A percentile compares a stretch with the other conserved stretches of the same genome.
Evolutionary conservation across 2,113 vertebrate species (phyloP).

Genomic region (Melanocharis versteri): DNA sequence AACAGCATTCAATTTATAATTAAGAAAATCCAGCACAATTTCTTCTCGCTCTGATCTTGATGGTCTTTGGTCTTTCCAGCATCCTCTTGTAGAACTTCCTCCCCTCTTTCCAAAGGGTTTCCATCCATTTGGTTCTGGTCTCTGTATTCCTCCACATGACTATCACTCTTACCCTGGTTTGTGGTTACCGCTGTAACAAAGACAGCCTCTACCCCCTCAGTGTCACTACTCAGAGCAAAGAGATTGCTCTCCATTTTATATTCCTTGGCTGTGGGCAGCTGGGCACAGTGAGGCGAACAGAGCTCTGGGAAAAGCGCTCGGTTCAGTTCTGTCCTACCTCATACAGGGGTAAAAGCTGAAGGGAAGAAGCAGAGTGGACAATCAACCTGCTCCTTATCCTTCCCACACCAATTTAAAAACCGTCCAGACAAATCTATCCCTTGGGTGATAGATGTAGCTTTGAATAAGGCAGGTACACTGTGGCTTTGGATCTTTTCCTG

Average conservation of each 20-base stretch:
- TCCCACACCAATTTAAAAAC: not conserved
- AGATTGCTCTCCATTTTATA: not conserved
- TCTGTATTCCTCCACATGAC: not conserved
- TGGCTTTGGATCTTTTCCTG: not conserved
- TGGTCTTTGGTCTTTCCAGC: not conserved
- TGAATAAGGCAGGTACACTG: not conserved
- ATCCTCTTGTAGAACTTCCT: not conserved
- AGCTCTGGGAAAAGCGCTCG: not conserved
- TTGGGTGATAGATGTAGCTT: not conserved
- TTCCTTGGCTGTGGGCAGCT: not conserved
- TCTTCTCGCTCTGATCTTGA: not conserved
- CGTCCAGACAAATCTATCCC: not conserved
- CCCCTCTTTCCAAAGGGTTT: not conserved
- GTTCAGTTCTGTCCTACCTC: fast-evolving
- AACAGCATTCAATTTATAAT: not conserved
- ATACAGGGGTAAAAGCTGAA: not conserved
- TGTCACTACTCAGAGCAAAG: not conserved
- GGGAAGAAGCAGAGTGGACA: not conserved
- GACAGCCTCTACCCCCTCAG: not conserved
- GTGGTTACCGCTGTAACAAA: not conserved
- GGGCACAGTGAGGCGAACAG: not conserved
- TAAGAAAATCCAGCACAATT: not conserved
- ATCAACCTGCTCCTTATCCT: not conserved
- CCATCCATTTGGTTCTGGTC: not conserved
- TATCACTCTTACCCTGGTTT: not conserved